Base-by-base conservation (phyloP, 1,140 invertebrate species). In the Lanistes nyassanus region DNA sequence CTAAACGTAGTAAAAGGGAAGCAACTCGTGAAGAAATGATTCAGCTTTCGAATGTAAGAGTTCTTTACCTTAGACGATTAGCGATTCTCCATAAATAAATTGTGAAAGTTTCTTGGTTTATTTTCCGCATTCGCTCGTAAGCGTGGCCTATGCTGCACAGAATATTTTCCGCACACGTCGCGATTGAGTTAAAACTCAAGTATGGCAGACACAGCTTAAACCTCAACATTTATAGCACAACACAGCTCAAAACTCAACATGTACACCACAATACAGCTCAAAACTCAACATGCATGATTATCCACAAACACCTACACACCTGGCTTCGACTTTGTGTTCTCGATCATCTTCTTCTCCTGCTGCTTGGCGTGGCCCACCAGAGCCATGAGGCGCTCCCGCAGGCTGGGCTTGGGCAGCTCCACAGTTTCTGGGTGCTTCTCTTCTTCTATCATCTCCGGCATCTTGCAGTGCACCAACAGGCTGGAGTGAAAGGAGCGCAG, bases 381-480 rank as follows among this genome's bases (percentile, higher is more conserved):
- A 23, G 78, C 60, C 47, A 84, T 36, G 7, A 88, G 79, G 79
- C 81, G 84, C 67, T 87, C 83, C 2, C 70, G 75, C 29, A 85
- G 36, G 26, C 79, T 68, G n/a, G 78, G 65, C 2, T 75, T 66
- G 42, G 73, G 75, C 60, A 71, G 77, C 23, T 60, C 75, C 37
- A 72, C 74, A 5, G 62, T 34, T 51, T 80, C 79, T n/a, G 51
- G 21, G 23, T 76, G 53, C 7, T 67, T 67, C 4, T 79, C 77
- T 2, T 72, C 75, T 26, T 76, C 76, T 29, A 66, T 62, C 23
- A 80, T 53, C 42, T 75, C 81, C 2, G 86, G 86, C 82, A 87
- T 86, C 53, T 82, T 78, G 60, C 83, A 83, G 64, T 87, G 86
- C 39, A 78, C 60, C 56, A 86, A 70, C n/a, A 87, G 68, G 34